Conservation (phyloP, 2,888 invertebrate species). For the Sepioteuthis lessoniana region DNA sequence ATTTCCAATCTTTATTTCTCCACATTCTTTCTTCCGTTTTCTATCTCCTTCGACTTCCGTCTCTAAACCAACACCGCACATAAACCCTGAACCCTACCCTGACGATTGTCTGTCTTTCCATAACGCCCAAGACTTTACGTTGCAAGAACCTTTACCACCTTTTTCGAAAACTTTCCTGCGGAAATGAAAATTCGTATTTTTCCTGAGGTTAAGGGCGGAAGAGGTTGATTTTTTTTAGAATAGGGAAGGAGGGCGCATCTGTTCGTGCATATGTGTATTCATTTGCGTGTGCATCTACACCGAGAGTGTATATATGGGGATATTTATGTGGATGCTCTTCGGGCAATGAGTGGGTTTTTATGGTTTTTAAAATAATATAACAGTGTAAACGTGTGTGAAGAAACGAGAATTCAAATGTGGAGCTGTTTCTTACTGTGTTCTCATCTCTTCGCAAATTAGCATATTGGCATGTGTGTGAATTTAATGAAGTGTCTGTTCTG, state of each 20-base stretch:
- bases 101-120: background rate
- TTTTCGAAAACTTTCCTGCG: background rate
- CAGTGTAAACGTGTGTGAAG: no score
- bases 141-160: background rate
- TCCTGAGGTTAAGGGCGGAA: background rate
- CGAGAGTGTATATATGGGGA: no score
- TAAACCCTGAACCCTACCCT: background rate
- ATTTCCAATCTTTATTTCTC: background rate
- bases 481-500: no score
- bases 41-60: background rate
- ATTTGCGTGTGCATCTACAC: background rate
- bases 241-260: background rate
- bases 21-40: background rate
- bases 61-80: background rate
- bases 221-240: background rate
- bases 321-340: no score
- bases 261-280: background rate
- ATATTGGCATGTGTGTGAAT: no score
- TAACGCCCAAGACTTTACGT: background rate
- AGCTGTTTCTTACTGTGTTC: no score
- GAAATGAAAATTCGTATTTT: conserved; percentile 1
- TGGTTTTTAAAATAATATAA: no score
- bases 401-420: no score
- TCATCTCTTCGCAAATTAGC: no score
- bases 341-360: no score